These are phyloP conservation scores for Redunca redunca DNA, from an alignment of 2,113 vertebrate species.

Conservation along the genomic window DNA sequence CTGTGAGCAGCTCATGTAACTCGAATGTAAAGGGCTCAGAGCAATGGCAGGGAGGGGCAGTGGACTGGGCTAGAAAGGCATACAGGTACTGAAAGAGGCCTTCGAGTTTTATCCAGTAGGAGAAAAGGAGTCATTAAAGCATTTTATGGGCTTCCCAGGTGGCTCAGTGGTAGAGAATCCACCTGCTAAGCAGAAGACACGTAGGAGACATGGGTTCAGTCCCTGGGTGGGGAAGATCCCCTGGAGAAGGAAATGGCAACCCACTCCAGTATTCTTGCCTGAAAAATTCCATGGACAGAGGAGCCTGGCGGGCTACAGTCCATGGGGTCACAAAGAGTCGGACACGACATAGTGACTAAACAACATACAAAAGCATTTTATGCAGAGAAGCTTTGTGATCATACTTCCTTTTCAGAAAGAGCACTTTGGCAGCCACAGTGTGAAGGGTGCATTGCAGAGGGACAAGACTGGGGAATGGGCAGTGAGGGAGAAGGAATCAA, in stretches of 20 bases:
- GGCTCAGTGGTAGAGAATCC: not conserved
- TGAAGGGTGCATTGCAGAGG: not conserved
- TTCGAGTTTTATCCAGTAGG: slow-evolving; percentile 2
- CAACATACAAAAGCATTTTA: not conserved
- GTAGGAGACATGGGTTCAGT: not conserved
- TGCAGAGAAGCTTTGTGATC: not conserved
- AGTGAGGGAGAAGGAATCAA: not conserved
- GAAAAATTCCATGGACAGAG: not conserved
- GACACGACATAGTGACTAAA: not conserved
- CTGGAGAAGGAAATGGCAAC: not conserved
- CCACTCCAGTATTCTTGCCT: not conserved
- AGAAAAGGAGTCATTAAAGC: slow-evolving; percentile 25
- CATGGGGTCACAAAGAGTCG: not conserved
- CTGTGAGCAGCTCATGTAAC: not conserved
- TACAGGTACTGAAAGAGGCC: not conserved
- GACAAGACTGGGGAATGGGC: not conserved
- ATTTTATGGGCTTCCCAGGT: not conserved
- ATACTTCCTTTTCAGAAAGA: slow-evolving; percentile 39
- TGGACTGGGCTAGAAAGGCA: not conserved
- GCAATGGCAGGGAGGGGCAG: not conserved
- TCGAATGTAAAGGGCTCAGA: not conserved
- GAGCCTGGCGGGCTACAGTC: not conserved
- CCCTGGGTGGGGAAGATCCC: not conserved
- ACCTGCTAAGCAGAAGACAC: not conserved
- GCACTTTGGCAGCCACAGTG: slow-evolving; percentile 24